phyloP scores from a whole-genome alignment of 2,113 vertebrate genomes.

The Ahaetulla prasina region DNA sequence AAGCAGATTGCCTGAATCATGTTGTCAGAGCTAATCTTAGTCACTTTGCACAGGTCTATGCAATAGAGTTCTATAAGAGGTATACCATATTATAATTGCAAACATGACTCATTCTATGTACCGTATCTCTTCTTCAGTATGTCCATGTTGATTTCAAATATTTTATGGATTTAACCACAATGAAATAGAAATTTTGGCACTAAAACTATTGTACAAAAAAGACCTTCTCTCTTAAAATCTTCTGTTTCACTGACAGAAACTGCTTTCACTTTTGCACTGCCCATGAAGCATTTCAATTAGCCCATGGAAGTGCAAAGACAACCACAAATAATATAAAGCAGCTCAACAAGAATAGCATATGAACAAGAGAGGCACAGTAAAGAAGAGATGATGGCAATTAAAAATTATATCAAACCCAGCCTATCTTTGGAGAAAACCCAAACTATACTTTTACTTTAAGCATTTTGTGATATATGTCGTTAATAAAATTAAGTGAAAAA shows the following conservation, averaged over 20 bases:
- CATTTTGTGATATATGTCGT: not conserved
- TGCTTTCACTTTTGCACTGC: not conserved
- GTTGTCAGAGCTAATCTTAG: not conserved
- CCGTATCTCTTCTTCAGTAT: not conserved
- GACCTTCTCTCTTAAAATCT: not conserved
- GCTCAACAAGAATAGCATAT: not conserved
- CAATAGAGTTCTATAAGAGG: not conserved
- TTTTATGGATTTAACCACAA: not conserved
- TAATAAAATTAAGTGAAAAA: not conserved
- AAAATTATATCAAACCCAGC: not conserved
- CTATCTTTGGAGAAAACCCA: not conserved
- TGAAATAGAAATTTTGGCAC: not conserved
- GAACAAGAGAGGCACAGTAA: not conserved
- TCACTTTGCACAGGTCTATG: not conserved
- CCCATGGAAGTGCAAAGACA: not conserved
- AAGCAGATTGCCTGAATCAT: not conserved
- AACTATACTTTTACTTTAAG: not conserved
- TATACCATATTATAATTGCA: not conserved
- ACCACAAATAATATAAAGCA: not conserved
- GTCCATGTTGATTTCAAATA: not conserved
- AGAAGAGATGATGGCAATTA: not conserved
- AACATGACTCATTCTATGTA: not conserved
- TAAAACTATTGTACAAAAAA: not conserved
- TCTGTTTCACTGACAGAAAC: not conserved
- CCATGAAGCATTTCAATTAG: not conserved